Conservation (phyloP, 2,113 vertebrate species). For the Macrotus californicus region DNA sequence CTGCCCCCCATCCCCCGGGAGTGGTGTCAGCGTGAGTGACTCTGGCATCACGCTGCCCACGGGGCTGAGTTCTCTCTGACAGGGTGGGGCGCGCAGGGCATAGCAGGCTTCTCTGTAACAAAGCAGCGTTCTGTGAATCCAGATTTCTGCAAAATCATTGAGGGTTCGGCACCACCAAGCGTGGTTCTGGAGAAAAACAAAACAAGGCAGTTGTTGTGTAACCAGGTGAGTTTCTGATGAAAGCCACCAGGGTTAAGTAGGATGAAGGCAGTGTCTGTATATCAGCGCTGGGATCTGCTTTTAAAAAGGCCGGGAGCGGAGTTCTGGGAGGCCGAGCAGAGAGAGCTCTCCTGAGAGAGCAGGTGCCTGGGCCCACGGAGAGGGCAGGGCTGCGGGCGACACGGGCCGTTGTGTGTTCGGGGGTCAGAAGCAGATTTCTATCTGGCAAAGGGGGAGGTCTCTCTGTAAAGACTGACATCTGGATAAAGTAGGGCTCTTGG, state of each 20-base stretch:
- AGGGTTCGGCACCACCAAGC: background rate
- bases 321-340: too few species aligned
- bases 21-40: background rate
- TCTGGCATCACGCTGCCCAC: rapidly evolving
- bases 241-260: background rate
- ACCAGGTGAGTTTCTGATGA: background rate
- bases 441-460: background rate
- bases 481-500: background rate
- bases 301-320: background rate
- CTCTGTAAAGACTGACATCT: background rate
- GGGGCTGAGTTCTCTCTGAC: background rate
- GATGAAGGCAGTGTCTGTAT: background rate
- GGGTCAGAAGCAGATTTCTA: background rate
- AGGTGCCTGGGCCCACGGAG: background rate
- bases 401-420: background rate
- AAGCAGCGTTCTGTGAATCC: slow-evolving; percentile 11
- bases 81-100: background rate
- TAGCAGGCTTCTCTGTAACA: background rate
- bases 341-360: too few species aligned
- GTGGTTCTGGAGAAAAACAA: background rate
- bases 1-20: background rate
- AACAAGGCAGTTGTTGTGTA: slow-evolving; percentile 37
- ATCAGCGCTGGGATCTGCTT: background rate
- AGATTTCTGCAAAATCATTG: background rate
- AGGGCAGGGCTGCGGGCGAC: background rate